Conservation (phyloP, 1,140 invertebrate genomes). For the Drosophila tsacasi region DNA sequence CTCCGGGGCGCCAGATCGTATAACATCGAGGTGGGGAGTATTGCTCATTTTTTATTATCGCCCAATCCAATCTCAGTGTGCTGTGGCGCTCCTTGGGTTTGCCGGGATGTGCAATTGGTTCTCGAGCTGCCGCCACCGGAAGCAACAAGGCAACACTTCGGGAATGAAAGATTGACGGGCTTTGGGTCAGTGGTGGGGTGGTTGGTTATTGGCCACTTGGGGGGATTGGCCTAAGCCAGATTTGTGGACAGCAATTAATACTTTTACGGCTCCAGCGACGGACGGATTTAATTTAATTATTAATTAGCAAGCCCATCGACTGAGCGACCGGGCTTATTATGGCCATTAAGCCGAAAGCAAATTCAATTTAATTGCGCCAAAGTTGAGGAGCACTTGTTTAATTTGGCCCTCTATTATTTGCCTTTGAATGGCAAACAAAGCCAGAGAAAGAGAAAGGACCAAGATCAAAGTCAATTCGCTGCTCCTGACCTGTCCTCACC, state of each 20-base stretch:
- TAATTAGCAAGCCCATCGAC: constrained; percentile 55
- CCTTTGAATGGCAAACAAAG: constrained; percentile 72
- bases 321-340: constrained; percentile 49
- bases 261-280: constrained; percentile 57
- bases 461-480: constrained; percentile 75
- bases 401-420: constrained; percentile 58
- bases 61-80: constrained; percentile 66
- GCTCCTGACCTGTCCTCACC: constrained; percentile 69
- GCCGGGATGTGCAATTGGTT: constrained; percentile 61
- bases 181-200: constrained; percentile 5
- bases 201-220: constrained; percentile 41
- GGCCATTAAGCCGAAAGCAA: constrained; percentile 71
- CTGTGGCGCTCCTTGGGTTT: background rate
- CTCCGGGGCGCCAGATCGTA: constrained; percentile 18
- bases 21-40: constrained; percentile 37
- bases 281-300: constrained; percentile 78
- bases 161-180: constrained; percentile 58
- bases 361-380: constrained; percentile 66
- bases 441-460: constrained; percentile 14
- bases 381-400: constrained; percentile 44
- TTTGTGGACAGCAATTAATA: constrained; percentile 73
- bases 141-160: constrained; percentile 71
- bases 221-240: constrained; percentile 55
- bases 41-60: constrained; percentile 67
- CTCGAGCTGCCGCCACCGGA: constrained; percentile 59